Percentiles rank a stretch among this genome's conserved stretches.
These are phyloP conservation scores for Todus mexicanus DNA, from an alignment of 2,797 vertebrate species.

Conservation along the genomic window DNA sequence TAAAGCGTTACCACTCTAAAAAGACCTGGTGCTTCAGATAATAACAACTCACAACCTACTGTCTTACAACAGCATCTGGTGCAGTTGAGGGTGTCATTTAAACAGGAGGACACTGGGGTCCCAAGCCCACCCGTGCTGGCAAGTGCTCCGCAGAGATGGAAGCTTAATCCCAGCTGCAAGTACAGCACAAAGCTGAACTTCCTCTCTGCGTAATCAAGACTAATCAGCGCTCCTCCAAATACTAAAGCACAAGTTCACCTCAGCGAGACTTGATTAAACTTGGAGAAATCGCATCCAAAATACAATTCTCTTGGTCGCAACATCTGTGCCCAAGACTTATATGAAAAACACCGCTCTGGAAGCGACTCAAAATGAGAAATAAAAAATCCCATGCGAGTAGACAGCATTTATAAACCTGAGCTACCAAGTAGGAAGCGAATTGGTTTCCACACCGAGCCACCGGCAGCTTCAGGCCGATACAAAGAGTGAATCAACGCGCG, in stretches of 20 bases:
- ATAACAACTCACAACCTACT: neutral
- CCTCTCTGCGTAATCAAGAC: neutral
- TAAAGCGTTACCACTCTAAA: neutral
- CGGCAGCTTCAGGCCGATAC: neutral
- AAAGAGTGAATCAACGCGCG: fast-evolving
- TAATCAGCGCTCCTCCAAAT: neutral
- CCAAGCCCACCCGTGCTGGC: neutral
- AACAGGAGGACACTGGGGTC: neutral
- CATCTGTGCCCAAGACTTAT: neutral
- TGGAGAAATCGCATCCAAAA: neutral
- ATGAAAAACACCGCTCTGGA: neutral
- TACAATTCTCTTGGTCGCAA: neutral
- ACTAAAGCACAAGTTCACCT: neutral
- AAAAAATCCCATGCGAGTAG: neutral
- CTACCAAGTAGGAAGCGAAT: fast-evolving
- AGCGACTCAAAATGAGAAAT: neutral
- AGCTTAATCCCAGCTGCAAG: neutral
- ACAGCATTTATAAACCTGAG: neutral
- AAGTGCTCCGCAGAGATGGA: neutral
- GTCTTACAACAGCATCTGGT: neutral
- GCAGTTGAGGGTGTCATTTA: neutral
- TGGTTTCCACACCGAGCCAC: neutral
- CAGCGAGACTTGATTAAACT: neutral
- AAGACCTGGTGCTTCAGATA: neutral
- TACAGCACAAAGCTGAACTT: neutral